Conservation (phyloP, 2,797 vertebrate genomes). For the Esox masquinongy region DNA sequence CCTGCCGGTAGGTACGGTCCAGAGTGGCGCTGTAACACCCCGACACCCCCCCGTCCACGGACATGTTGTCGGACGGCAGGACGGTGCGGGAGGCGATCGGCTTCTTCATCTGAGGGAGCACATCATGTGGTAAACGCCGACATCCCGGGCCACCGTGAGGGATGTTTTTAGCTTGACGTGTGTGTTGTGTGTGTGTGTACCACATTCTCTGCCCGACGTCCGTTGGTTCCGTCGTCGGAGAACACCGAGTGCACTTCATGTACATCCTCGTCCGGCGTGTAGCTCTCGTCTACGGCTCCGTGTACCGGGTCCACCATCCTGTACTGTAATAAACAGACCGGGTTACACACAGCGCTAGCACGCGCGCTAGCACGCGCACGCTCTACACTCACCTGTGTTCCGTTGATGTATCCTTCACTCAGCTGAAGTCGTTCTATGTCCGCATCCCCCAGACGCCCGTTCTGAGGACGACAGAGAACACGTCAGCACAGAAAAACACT, state of each 20-base stretch:
- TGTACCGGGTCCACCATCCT: constrained; percentile 94
- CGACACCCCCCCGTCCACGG: constrained; percentile 81
- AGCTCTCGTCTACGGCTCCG: constrained; percentile 83
- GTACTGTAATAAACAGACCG: constrained; percentile 68
- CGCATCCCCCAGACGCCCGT: constrained; percentile 89
- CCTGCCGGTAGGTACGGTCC: constrained; percentile 88
- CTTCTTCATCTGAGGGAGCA: constrained; percentile 84
- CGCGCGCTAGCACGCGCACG: background rate
- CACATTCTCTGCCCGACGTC: constrained; percentile 86
- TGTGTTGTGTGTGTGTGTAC: constrained; percentile 57
- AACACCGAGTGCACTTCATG: constrained; percentile 88
- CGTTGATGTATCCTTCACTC: constrained; percentile 87
- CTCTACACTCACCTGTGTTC: constrained; percentile 79
- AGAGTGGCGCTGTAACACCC: constrained; percentile 87
- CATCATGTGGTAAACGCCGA: background rate
- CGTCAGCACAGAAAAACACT: background rate
- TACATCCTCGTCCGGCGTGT: constrained; percentile 89
- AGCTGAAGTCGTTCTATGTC: constrained; percentile 90
- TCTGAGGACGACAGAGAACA: constrained; percentile 64
- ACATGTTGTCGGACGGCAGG: constrained; percentile 80
- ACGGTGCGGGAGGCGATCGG: constrained; percentile 88
- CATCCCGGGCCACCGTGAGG: too few species aligned
- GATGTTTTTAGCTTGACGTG: background rate
- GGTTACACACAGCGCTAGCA: background rate
- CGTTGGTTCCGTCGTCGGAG: constrained; percentile 85